Evolutionary conservation across 1,140 invertebrate species (phyloP), one percentile per base, ranked within the genome.

Genomic region (Nomia melanderi): DNA sequence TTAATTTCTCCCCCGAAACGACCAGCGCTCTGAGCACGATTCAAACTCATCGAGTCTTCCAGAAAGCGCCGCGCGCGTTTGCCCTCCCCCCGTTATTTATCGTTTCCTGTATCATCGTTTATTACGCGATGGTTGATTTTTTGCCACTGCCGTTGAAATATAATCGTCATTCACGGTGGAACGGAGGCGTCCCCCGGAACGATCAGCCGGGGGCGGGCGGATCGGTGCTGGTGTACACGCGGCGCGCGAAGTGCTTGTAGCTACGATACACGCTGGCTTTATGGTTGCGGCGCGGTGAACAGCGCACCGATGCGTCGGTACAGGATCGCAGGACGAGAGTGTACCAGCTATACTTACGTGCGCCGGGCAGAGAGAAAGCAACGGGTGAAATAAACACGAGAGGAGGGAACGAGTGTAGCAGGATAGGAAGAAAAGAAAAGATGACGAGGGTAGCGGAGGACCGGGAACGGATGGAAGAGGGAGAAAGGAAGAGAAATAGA

Each of bases 301-400:
- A n/a, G 63, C 29, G 12, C 27, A 50, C n/a, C 47, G n/a, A 31
- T 63, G 41, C 44, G 74, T 66, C 64, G n/a, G 25, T 23, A 31
- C 47, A 50, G 36, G 64, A 76, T 27, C 54, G 44, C 31, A 41
- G 23, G 29, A 47, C 50, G 54, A n/a, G n/a, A n/a, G n/a, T n/a
- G n/a, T n/a, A n/a, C n/a, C n/a, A n/a, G n/a, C n/a, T n/a, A n/a
- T n/a, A n/a, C n/a, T n/a, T n/a, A n/a, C n/a, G n/a, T n/a, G n/a
- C n/a, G n/a, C n/a, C n/a, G n/a, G n/a, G n/a, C n/a, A n/a, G n/a
- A n/a, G 8, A 11, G 41, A 12, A 17, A 31, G 23, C 31, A n/a
- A 47, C 14, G 27, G 33, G 23, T 23, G 64, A 7, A 63, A 56
- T 54, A 73, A 65, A 65, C 33, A 65, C 33, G n/a, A 64, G 36